phyloP scores from a whole-genome alignment of 2,888 invertebrate species.

The Willowsia nigromaculata region DNA sequence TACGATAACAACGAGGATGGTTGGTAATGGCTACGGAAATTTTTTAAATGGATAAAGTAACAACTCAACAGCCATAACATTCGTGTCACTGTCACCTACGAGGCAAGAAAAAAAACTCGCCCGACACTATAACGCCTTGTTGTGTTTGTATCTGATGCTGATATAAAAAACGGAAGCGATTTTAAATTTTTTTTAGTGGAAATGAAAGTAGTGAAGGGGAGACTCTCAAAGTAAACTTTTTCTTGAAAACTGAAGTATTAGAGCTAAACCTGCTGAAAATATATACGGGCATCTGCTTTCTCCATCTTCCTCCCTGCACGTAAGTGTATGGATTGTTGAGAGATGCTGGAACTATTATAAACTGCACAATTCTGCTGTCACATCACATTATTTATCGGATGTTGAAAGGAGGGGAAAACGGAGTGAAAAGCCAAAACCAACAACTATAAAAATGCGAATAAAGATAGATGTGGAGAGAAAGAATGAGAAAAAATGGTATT shows the following conservation, averaged over 20 bases:
- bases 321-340: not conserved
- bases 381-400: constrained; percentile 38
- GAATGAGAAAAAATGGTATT: constrained; percentile 23
- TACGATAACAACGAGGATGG: not conserved
- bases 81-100: too few relatives aligned
- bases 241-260: not conserved
- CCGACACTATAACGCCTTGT: not conserved
- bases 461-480: constrained; percentile 33
- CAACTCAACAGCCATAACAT: not conserved
- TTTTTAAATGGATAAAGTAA: constrained; percentile 31
- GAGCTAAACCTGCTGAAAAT: not conserved
- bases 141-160: not conserved
- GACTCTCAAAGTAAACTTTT: too few relatives aligned
- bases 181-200: not conserved
- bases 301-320: not conserved
- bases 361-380: constrained; percentile 30
- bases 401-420: constrained; percentile 13
- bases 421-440: constrained; percentile 33
- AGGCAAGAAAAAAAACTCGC: not conserved
- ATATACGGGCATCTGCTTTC: not conserved
- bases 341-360: not conserved
- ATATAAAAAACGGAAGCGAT: not conserved
- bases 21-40: not conserved
- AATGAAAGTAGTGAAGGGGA: not conserved
- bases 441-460: constrained; percentile 13